Evolutionary conservation across 2,113 vertebrate genomes (phyloP), one percentile per base, ranked within the genome.

Genomic region (Chaetorhynchus papuensis): DNA sequence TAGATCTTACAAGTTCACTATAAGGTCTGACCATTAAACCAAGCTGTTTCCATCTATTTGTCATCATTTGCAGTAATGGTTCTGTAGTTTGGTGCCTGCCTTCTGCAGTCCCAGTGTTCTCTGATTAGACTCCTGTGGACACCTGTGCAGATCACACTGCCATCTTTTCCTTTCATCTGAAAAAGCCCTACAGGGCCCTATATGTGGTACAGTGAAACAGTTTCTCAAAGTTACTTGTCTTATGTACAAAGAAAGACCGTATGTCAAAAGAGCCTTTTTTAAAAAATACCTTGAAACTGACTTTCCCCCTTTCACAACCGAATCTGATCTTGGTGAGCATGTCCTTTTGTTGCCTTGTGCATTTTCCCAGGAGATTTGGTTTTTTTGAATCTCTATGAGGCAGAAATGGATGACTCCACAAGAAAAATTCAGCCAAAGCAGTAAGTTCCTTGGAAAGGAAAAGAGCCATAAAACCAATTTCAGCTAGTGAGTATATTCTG

Each of bases 41-140:
- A 81, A 75, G 56, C 56, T 81, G 83, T 95, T 96, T 83, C 83
- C 37, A 64, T 87, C 93, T 94, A 60, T 95, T 96, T 95, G 93
- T 96, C 93, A 94, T 94, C 88, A 96, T 94, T 96, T 94, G 87
- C 78, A 69, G 83, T 94, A 78, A 88, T 78, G 65, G 77, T 49
- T 92, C 53, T 92, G 65, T 70, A 65, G 90, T 78, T 88, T 60
- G 69, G 50, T 83, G 49, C 41, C 53, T 95, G 47, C 86, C 53
- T 93, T 87, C 72, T 75, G 65, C 88, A 78, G 77, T 60, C 47
- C 60, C 59, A 60, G 14, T 71, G 76, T 71, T 90, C 56, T 75
- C 76, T 90, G 92, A 84, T 90, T 84, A 92, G 88, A 49, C 83
- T 94, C 44, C 49, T 92, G 79, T 74, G 89, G 83, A 87, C 90